Percentiles rank a stretch among this genome's conserved stretches.
Conservation (phyloP, 2,113 vertebrate species). For the Scartelaos histophorus region DNA sequence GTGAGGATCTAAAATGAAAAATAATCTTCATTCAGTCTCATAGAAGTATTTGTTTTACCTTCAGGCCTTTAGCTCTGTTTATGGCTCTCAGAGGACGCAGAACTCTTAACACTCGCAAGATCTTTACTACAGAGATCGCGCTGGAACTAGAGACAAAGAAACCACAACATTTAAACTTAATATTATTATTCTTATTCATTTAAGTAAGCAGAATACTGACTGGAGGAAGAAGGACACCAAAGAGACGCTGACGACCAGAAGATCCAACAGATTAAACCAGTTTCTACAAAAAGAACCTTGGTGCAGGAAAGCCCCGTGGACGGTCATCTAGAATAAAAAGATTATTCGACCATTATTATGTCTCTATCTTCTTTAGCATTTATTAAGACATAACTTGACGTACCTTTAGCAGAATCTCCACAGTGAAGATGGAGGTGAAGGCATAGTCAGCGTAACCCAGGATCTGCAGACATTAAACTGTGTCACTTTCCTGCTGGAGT, state of each 20-base stretch:
- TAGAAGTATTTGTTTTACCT: background rate
- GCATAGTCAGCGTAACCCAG: conserved; percentile 92
- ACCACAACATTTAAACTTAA: background rate
- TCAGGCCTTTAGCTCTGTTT: conserved; percentile 76
- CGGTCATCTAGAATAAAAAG: conserved; percentile 80
- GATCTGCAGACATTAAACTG: conserved; percentile 68
- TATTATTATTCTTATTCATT: background rate
- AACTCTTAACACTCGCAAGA: conserved; percentile 87
- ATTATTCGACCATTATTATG: background rate
- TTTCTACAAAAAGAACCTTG: conserved; percentile 92
- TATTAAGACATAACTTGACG: conserved; percentile 36
- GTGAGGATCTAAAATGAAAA: background rate
- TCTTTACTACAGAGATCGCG: conserved; percentile 94
- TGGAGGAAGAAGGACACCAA: conserved; percentile 91
- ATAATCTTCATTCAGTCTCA: background rate
- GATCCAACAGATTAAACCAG: conserved; percentile 91
- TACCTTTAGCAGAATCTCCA: conserved; percentile 93
- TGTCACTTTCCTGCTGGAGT: background rate
- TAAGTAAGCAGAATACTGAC: conserved; percentile 69
- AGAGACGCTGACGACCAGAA: conserved; percentile 92
- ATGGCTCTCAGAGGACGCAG: conserved; percentile 90
- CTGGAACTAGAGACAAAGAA: conserved; percentile 80
- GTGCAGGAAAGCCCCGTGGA: conserved; percentile 90
- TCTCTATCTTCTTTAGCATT: background rate
- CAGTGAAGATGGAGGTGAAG: conserved; percentile 92